These are phyloP conservation scores for Tubulanus polymorphus DNA, from an alignment of 2,888 invertebrate genomes.

Conservation along the genomic window DNA sequence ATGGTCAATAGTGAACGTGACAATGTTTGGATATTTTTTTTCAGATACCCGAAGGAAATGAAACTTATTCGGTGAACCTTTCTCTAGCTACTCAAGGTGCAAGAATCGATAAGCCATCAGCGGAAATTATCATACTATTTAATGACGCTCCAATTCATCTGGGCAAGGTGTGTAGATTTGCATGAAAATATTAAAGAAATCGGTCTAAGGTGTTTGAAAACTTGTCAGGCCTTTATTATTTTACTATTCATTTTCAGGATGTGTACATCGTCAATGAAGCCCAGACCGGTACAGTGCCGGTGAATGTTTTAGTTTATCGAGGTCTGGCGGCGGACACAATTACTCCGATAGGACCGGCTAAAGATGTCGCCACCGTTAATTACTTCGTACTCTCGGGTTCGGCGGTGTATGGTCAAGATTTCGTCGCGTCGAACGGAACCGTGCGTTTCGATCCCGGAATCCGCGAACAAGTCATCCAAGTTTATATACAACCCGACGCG, in stretches of 20 bases:
- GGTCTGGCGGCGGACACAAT: constrained; percentile 34
- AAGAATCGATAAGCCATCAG: constrained; percentile 22
- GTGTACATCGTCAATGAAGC: constrained; percentile 38
- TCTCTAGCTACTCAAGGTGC: constrained; percentile 27
- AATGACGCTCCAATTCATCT: constrained; percentile 50
- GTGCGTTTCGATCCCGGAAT: constrained; percentile 31
- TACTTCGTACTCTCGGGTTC: constrained; percentile 26
- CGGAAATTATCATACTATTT: constrained; percentile 30
- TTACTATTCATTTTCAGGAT: constrained; percentile 24
- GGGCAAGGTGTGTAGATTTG: constrained; percentile 31
- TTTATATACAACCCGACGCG: constrained; percentile 38
- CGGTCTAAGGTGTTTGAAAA: background rate
- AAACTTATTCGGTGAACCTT: constrained; percentile 33
- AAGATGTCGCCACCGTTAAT: constrained; percentile 27
- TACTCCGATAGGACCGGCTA: constrained; percentile 33
- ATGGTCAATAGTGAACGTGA: no score
- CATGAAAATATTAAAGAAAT: no score
- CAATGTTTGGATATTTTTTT: no score
- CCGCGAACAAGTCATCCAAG: constrained; percentile 25
- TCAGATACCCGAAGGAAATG: constrained; percentile 45
- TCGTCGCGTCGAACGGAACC: constrained; percentile 27
- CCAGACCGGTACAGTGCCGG: constrained; percentile 18
- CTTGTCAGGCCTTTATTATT: no score
- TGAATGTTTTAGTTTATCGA: constrained; percentile 29
- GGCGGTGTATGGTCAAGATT: constrained; percentile 31